Evolutionary conservation across 1,140 invertebrate species (phyloP).

Genomic region (Grapholita molesta): DNA sequence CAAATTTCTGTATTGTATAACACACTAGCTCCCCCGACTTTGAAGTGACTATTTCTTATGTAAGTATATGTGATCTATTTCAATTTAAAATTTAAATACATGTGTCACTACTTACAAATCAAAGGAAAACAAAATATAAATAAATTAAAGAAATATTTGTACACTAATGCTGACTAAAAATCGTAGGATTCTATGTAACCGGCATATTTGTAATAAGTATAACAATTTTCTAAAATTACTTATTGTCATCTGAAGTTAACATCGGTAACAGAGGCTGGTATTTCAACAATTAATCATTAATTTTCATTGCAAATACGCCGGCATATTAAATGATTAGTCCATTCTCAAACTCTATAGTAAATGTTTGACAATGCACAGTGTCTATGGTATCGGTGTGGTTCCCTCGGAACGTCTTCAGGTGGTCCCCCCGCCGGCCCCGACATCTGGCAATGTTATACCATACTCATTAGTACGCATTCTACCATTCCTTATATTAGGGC

Average conservation of each 20-base stretch:
- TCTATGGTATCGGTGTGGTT: background rate
- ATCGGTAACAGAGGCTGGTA: background rate
- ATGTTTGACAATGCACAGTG: background rate
- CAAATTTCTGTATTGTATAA: too few relatives aligned
- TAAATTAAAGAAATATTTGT: too few relatives aligned
- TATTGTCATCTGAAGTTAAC: too few relatives aligned
- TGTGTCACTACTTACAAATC: too few relatives aligned
- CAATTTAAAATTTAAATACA: too few relatives aligned
- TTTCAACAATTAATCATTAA: background rate
- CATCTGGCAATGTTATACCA: constrained; percentile 12
- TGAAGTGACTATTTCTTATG: too few relatives aligned
- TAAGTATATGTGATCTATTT: too few relatives aligned
- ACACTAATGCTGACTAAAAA: background rate
- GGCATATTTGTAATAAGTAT: background rate
- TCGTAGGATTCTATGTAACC: background rate
- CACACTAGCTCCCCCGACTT: too few relatives aligned
- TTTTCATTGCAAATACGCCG: background rate
- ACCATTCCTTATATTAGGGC: background rate
- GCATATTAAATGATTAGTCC: background rate
- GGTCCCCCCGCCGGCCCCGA: constrained; percentile 10
- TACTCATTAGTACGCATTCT: constrained; percentile 3
- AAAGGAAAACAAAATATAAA: too few relatives aligned
- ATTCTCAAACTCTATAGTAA: background rate
- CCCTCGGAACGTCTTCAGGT: background rate
- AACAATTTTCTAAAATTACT: too few relatives aligned